These are phyloP conservation scores for Acanthiza pusilla DNA, from an alignment of 2,797 vertebrate species.

Conservation along the genomic window DNA sequence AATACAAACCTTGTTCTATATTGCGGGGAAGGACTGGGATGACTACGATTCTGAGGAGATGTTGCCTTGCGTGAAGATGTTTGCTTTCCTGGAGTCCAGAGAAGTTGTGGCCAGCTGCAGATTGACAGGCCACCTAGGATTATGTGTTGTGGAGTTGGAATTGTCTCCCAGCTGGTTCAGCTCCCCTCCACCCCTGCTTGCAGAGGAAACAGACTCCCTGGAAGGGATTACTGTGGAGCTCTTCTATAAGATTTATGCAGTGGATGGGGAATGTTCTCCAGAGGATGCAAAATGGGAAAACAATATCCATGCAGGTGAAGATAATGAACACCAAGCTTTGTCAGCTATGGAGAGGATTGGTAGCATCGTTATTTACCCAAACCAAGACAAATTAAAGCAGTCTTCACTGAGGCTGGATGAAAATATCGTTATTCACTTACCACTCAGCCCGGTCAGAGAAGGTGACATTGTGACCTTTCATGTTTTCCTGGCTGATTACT, in stretches of 20 bases:
- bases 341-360: constrained; percentile 85
- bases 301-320: constrained; percentile 72
- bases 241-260: constrained; percentile 82
- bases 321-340: constrained; percentile 40
- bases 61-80: constrained; percentile 86
- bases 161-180: constrained; percentile 89
- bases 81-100: constrained; percentile 82
- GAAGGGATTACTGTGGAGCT: constrained; percentile 85
- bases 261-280: constrained; percentile 82
- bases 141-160: constrained; percentile 92
- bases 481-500: constrained; percentile 81
- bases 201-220: constrained; percentile 70
- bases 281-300: constrained; percentile 80
- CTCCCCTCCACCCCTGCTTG: constrained; percentile 69
- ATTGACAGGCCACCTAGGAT: constrained; percentile 83
- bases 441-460: constrained; percentile 85
- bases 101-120: constrained; percentile 85
- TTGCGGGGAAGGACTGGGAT: constrained; percentile 87
- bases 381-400: constrained; percentile 76
- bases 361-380: constrained; percentile 80
- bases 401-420: constrained; percentile 82
- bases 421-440: constrained; percentile 83
- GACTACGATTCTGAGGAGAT: constrained; percentile 69
- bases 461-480: constrained; percentile 87
- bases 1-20: constrained; percentile 89